Base-by-base conservation (phyloP, 2,113 vertebrate genomes). In the Tichodroma muraria region DNA sequence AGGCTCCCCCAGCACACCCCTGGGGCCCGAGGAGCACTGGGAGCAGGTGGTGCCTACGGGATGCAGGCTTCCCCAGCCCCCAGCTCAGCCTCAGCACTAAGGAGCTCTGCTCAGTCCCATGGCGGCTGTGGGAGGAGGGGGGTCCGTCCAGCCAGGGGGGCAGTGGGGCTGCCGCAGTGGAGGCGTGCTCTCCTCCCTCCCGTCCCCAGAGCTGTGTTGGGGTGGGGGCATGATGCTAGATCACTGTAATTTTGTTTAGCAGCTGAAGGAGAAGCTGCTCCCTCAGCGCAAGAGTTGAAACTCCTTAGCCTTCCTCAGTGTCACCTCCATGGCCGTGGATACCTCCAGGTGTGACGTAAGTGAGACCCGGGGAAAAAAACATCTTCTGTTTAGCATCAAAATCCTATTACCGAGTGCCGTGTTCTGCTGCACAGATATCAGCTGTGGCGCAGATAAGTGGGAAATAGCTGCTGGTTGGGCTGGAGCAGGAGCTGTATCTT, bases 261-360 rank as follows among this genome's bases (percentile, higher is more conserved):
- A 93, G 82, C 89, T 89, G 50, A 75, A 81, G 63, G 87, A 47
- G 91, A 87, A 92, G 91, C 83, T 76, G 78, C 68, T 84, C 83
- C 60, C 78, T 83, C 83, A 56, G 80, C 0, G 1, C 78, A 18
- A 15, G 87, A 91, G 91, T n/a, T 69, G 94, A 65, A 91, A 85
- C 86, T 85, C 93, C 77, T 94, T 59, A 93, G 93, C 93, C 66
- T 77, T 85, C 45, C 82, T 88, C 66, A 33, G 66, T 93, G 73
- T 93, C 92, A 95, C 93, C 63, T 90, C 84, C 59, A 47, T 31
- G 73, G 80, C 69, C 44, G 5, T 8, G 23, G 89, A 80, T 61
- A 71, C 79, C 76, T 92, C 75, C 77, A 42, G 78, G 59, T 53
- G 75, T 94, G 93, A 92, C 9, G n/a, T 80, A 56, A 93, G 93